These are phyloP conservation scores for Rhipidura dahli DNA, from an alignment of 2,113 vertebrate species.

Conservation along the genomic window DNA sequence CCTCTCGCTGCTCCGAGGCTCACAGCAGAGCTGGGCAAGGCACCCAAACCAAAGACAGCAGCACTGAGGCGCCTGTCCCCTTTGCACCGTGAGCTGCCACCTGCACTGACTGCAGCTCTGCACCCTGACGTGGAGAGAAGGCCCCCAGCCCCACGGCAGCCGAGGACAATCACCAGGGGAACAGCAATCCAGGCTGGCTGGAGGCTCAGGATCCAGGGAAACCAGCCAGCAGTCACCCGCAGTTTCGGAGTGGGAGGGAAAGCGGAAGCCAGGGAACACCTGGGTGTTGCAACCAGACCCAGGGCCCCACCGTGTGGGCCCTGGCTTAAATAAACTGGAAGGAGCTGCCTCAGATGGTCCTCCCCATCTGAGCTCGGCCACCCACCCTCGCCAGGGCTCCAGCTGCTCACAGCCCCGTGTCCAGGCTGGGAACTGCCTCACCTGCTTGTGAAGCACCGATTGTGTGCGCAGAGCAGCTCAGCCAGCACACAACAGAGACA, in stretches of 20 bases:
- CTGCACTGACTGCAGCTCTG: background rate
- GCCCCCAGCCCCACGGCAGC: background rate
- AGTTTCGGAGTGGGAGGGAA: constrained; percentile 28
- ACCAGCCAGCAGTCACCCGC: background rate
- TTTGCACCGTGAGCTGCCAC: rapidly evolving
- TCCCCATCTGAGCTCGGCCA: background rate
- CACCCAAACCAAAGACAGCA: background rate
- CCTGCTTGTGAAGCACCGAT: rapidly evolving
- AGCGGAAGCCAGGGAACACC: background rate
- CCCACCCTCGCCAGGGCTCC: rapidly evolving
- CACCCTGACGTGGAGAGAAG: rapidly evolving
- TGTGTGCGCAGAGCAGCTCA: background rate
- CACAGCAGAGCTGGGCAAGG: background rate
- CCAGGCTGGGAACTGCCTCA: background rate
- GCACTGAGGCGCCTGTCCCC: rapidly evolving
- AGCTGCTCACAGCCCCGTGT: background rate
- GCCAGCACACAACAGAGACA: background rate
- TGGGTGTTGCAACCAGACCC: background rate
- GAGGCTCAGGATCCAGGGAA: background rate
- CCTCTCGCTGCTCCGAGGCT: background rate
- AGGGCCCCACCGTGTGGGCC: rapidly evolving
- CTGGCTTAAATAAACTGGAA: background rate
- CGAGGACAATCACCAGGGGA: background rate
- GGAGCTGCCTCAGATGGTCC: background rate
- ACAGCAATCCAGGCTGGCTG: rapidly evolving